Conservation (phyloP, 2,113 vertebrate genomes). For the Plecotus auritus region DNA sequence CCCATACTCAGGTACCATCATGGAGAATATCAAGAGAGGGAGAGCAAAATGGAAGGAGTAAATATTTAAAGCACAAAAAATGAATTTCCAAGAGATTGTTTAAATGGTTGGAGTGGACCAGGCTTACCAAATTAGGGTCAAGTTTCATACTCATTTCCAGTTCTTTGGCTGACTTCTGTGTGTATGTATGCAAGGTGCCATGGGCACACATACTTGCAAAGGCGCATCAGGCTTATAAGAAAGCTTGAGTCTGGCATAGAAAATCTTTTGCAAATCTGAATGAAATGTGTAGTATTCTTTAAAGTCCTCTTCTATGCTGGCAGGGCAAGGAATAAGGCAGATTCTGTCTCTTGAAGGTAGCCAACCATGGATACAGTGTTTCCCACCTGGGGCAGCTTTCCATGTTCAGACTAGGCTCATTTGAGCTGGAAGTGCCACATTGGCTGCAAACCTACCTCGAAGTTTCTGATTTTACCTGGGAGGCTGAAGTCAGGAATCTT, state of each 20-base stretch:
- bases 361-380: neutral
- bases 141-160: neutral
- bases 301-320: neutral
- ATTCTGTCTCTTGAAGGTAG: neutral
- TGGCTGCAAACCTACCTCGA: neutral
- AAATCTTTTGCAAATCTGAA: neutral
- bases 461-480: constrained; percentile 19
- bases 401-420: neutral
- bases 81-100: neutral
- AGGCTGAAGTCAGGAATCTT: constrained; percentile 26
- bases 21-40: neutral
- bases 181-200: neutral
- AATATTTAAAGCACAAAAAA: neutral
- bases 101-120: neutral
- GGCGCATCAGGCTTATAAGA: neutral
- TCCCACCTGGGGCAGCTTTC: neutral
- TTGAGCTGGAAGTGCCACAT: constrained; percentile 26
- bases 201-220: neutral
- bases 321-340: neutral
- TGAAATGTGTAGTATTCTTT: neutral
- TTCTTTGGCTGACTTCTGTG: neutral
- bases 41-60: neutral
- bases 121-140: neutral
- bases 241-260: neutral
- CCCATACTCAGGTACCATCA: neutral